Evolutionary conservation across 2,797 vertebrate species (phyloP), one percentile per base, ranked within the genome.

Genomic region (Pteropus rufus): DNA sequence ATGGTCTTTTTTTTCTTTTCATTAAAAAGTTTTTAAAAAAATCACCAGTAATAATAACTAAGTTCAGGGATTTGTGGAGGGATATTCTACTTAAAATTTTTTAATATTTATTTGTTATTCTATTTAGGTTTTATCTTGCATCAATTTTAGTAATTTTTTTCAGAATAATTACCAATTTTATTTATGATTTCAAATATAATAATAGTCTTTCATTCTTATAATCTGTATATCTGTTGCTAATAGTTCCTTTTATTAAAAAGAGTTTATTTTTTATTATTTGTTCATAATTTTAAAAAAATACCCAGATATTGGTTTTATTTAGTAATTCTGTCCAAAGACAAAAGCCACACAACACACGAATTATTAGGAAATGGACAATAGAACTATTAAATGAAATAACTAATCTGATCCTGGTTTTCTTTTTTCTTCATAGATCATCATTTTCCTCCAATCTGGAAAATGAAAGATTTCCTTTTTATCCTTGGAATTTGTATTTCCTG

Each of bases 191-290:
- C 7, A 85, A 89, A 92, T 84, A 29, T 87, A 84, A 82, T 2
- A 72, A 3, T 91, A 82, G 80, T 83, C 4, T 89, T 93, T 92
- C 16, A 85, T 89, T 95, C 5, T 95, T 85, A 26, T 10, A 93
- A 85, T 4, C 10, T 83, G 0, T 54, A 3, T 79, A 36, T 73
- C 8, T 36, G 44, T 83, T 85, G 64, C 36, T 75, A 70, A 60
- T 44, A 91, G 52, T 89, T 64, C 29, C 62, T 95, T 85, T 93
- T 10, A 93, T 77, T 52, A 19, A 75, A 80, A 58, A 34, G 83
- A 10, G 2, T 21, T 73, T 79, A 52, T 70, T 91, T 49, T 49
- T 49, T 5, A 49, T 49, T 49, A 16, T 83, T 96, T 94, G 19
- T 85, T 83, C 62, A 87, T 83, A 56, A 85, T 87, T 86, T 34